A percentile compares a stretch with the other conserved stretches of the same genome.
Evolutionary conservation across 2,797 vertebrate genomes (phyloP).

Genomic region (Dallia pectoralis): DNA sequence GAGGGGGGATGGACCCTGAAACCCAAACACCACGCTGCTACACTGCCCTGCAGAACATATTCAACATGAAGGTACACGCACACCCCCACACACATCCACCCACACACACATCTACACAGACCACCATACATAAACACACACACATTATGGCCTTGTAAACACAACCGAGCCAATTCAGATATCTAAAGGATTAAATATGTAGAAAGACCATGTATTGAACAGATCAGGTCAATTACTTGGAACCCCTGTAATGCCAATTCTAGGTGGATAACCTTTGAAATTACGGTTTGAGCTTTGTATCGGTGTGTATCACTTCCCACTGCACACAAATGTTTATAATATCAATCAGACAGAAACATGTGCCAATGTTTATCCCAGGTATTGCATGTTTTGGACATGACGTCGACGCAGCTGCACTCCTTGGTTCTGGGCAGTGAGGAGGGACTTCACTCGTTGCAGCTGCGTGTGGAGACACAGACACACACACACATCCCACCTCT

Average conservation of each 20-base stretch:
- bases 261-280: too few species aligned
- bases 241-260: too few species aligned
- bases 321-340: too few species aligned
- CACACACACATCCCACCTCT: conserved; percentile 85
- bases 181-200: too few species aligned
- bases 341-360: not conserved
- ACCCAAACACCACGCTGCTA: conserved; percentile 80
- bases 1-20: conserved; percentile 78
- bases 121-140: too few species aligned
- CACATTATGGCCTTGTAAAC: not conserved
- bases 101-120: too few species aligned
- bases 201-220: too few species aligned
- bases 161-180: not conserved
- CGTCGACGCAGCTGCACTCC: conserved; percentile 92
- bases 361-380: conserved; percentile 67
- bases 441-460: conserved; percentile 91
- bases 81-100: too few species aligned
- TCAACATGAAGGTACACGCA: conserved; percentile 90
- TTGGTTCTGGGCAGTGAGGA: conserved; percentile 87
- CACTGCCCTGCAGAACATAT: conserved; percentile 82
- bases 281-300: too few species aligned
- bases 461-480: conserved; percentile 86
- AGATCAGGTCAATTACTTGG: too few species aligned
- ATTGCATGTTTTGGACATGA: conserved; percentile 97
- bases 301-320: too few species aligned